phyloP scores from a whole-genome alignment of 2,113 vertebrate genomes.

The Zapus hudsonius region DNA sequence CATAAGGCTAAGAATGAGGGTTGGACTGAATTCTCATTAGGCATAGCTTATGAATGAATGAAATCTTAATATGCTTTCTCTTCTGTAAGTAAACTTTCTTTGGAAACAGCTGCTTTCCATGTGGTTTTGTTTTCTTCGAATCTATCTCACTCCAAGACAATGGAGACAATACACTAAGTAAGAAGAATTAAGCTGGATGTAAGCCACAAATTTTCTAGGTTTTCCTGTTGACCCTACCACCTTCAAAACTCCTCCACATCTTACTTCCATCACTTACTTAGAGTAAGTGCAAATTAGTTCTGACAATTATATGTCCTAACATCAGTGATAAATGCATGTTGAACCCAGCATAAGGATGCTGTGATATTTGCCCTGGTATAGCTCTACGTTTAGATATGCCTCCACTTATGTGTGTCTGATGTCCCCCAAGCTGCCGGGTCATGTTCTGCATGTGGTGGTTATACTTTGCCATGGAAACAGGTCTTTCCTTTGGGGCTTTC shows the following conservation, averaged over 20 bases:
- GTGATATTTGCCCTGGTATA: accelerated
- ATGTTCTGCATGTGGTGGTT: neutral
- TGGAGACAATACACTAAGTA: conserved; percentile 15
- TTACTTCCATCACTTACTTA: conserved; percentile 13
- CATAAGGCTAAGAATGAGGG: neutral
- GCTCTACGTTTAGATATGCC: neutral
- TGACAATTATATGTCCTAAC: neutral
- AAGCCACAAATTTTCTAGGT: neutral
- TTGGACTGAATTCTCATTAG: neutral
- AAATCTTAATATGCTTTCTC: neutral
- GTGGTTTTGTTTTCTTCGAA: conserved; percentile 50
- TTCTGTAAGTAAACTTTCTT: neutral
- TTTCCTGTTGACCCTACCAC: neutral
- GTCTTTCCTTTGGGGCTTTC: conserved; percentile 31
- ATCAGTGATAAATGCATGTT: neutral
- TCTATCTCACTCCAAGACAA: neutral
- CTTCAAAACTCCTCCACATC: neutral
- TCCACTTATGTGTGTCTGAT: neutral
- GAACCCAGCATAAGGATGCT: neutral
- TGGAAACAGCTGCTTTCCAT: conserved; percentile 25
- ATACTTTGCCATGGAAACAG: conserved; percentile 70
- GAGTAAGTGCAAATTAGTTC: neutral
- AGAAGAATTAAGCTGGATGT: neutral
- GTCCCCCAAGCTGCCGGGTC: neutral
- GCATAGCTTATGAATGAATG: neutral